Evolutionary conservation across 1,140 invertebrate species (phyloP), one percentile per base, ranked within the genome.

Genomic region (Tetramorium alpestre): DNA sequence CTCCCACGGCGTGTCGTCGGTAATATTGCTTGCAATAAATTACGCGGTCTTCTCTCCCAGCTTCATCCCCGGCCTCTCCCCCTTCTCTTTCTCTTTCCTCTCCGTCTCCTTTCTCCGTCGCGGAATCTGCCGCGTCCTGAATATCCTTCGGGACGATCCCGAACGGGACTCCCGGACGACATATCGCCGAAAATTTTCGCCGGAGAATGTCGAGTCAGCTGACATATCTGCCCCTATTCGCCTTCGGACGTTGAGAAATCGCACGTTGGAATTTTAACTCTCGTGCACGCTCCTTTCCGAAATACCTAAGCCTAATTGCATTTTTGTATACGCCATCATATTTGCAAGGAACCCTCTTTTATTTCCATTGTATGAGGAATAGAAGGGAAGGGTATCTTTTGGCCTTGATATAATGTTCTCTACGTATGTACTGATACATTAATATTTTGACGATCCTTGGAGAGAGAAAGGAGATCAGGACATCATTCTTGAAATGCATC

Each of bases 1-100:
- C 41, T 65, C 28, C 51, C 38, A 49, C 56, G 62, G 62, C 70
- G 70, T 81, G 65, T 89, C 62, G 58, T n/a, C 25, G 75, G 81
- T 88, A 76, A 91, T 91, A 91, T 91, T 86, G 89, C 82, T 58
- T 62, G 89, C 87, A 86, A 91, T 91, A 91, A 91, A 91, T 91
- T 91, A 85, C 86, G 22, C 49, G 54, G 38, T 84, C 56, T 62
- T 69, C 88, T 69, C 81, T 73, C 16, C 18, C 28, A 78, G 8
- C 54, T 33, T 25, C 51, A 41, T 73, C 25, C 22, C 47, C 54
- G 1, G 3, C 8, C 25, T 44, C 58, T n/a, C 33, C 16, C 7
- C 38, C 41, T 22, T 77, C 8, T 41, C n/a, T n/a, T 13, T 38
- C 3, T 22, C 54, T 3, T 11, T 25, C 25, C 28, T 6, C 13